Percentiles rank a stretch among this genome's conserved stretches.
Evolutionary conservation across 1,140 invertebrate genomes (phyloP).

Genomic region (Tetraneura akinire): DNA sequence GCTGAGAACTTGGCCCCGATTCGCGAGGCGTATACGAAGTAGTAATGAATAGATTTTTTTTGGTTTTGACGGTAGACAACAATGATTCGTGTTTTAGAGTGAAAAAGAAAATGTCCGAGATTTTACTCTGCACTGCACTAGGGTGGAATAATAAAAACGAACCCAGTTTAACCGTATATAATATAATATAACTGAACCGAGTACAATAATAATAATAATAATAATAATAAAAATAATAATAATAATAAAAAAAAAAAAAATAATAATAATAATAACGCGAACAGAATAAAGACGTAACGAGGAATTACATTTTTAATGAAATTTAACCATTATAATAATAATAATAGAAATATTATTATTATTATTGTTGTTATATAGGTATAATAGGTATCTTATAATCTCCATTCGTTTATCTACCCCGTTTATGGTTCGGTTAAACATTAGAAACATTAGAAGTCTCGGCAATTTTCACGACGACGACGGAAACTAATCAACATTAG

Average conservation of each 20-base stretch:
- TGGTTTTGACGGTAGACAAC: not conserved
- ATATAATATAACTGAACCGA: too few species aligned
- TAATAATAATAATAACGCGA: not conserved
- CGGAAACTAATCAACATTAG: not conserved
- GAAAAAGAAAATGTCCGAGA: not conserved
- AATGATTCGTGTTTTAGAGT: not conserved
- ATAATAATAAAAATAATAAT: too few species aligned
- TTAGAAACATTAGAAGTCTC: too few species aligned
- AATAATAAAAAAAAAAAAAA: conserved; percentile 12
- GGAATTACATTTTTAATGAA: conserved; percentile 17
- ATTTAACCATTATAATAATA: not conserved
- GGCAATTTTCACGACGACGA: not conserved
- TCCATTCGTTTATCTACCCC: not conserved
- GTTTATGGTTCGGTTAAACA: not conserved
- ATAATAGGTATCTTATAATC: conserved; percentile 11
- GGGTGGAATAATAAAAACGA: not conserved
- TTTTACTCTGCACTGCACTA: too few species aligned
- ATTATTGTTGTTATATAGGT: too few species aligned
- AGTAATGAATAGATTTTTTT: not conserved
- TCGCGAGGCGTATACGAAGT: not conserved
- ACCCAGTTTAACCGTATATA: not conserved
- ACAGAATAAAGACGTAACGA: conserved; percentile 4
- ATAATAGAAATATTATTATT: too few species aligned
- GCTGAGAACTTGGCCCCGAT: not conserved
- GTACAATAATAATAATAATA: too few species aligned